A percentile compares a stretch with the other conserved stretches of the same genome.
These are phyloP conservation scores for Lampris incognitus DNA, from an alignment of 2,113 vertebrate species.

Conservation along the genomic window DNA sequence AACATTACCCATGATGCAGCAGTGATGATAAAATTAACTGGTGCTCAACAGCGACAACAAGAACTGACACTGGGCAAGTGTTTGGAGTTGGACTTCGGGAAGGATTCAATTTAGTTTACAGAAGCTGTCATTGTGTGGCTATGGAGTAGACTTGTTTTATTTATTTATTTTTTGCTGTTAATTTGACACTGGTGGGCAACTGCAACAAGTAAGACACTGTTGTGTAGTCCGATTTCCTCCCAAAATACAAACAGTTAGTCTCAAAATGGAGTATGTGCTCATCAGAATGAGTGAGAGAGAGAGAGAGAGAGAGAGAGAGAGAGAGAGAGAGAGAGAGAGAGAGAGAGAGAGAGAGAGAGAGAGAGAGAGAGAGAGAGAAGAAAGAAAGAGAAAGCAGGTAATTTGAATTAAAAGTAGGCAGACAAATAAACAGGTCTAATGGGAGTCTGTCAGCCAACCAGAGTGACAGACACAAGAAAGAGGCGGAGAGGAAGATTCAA, in stretches of 20 bases:
- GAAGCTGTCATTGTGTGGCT: slow-evolving; percentile 15
- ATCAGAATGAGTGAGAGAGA: not conserved
- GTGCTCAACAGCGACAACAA: not conserved
- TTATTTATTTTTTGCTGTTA: not conserved
- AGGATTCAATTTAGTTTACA: slow-evolving; percentile 5
- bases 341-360: not conserved
- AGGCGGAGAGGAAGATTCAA: not conserved
- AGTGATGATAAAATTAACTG: not conserved
- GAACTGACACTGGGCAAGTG: not conserved
- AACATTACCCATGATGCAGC: not conserved
- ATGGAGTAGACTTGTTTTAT: not conserved
- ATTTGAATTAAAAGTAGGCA: too few relatives aligned
- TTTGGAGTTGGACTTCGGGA: slow-evolving; percentile 11
- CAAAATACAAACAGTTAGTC: slow-evolving; percentile 20
- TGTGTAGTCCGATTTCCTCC: slow-evolving; percentile 18
- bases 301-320: not conserved
- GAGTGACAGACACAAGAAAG: not conserved
- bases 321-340: not conserved
- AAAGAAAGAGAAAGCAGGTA: too few relatives aligned
- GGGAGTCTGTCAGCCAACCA: not conserved
- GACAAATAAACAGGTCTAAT: too few relatives aligned
- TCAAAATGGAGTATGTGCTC: not conserved
- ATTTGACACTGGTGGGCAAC: slow-evolving; percentile 1
- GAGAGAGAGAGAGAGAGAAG: not conserved
- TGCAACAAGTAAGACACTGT: slow-evolving; percentile 10